phyloP scores from a whole-genome alignment of 2,113 vertebrate species.

The Spermophilus dauricus region DNA sequence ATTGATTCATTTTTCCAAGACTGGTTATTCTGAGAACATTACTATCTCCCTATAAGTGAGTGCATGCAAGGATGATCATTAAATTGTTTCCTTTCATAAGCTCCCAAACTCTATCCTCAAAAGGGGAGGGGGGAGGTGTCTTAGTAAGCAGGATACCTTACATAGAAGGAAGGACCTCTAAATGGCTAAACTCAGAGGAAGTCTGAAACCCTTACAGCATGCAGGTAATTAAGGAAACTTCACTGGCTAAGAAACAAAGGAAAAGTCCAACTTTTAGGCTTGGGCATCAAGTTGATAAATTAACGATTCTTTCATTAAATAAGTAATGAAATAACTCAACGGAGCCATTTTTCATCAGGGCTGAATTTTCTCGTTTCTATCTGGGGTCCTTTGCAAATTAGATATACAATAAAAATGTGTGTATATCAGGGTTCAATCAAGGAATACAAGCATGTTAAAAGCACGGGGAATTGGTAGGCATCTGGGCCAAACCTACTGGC shows the following conservation, averaged over 20 bases:
- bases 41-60: constrained; percentile 81
- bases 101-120: constrained; percentile 64
- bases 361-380: constrained; percentile 77
- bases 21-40: constrained; percentile 85
- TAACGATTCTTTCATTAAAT: constrained; percentile 71
- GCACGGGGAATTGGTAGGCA: constrained; percentile 5
- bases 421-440: constrained; percentile 42
- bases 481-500: not conserved
- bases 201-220: constrained; percentile 58
- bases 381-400: constrained; percentile 65
- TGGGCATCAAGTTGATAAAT: constrained; percentile 66
- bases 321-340: constrained; percentile 74
- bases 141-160: constrained; percentile 81
- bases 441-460: constrained; percentile 44
- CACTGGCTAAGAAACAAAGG: constrained; percentile 79
- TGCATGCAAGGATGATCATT: constrained; percentile 81
- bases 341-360: constrained; percentile 68
- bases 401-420: constrained; percentile 63
- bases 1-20: constrained; percentile 88
- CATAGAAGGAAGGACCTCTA: constrained; percentile 66
- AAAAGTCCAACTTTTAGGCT: constrained; percentile 79
- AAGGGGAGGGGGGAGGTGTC: not conserved
- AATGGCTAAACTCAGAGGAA: constrained; percentile 50
- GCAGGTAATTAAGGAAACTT: constrained; percentile 79
- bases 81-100: constrained; percentile 87